A percentile compares a stretch with the other conserved stretches of the same genome.
phyloP scores from a whole-genome alignment of 2,113 vertebrate species.

The Psittacula cyanocephala region DNA sequence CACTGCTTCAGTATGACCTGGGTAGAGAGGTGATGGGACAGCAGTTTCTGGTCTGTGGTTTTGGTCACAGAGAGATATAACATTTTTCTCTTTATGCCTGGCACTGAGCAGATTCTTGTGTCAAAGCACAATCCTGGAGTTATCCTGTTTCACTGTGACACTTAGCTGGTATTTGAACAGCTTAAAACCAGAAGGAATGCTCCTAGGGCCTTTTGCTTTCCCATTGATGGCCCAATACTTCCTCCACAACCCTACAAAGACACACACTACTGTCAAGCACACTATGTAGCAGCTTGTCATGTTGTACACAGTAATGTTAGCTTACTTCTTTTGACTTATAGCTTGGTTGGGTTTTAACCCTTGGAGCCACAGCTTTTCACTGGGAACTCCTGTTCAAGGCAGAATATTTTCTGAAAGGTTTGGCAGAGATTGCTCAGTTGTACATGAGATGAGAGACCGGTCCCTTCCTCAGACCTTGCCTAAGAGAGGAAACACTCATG shows the following conservation, averaged over 20 bases:
- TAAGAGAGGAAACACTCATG: not conserved
- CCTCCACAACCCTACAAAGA: not conserved
- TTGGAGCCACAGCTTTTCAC: not conserved
- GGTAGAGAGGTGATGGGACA: not conserved
- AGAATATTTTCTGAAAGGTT: not conserved
- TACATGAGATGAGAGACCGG: accelerated
- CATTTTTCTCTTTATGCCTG: not conserved
- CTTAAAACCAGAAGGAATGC: not conserved
- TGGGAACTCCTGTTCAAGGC: not conserved
- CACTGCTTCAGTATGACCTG: not conserved
- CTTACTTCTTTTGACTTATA: not conserved
- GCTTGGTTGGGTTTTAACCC: not conserved
- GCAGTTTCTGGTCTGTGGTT: not conserved
- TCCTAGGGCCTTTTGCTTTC: not conserved
- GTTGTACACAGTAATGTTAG: not conserved
- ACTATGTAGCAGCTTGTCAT: not conserved
- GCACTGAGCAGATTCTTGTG: not conserved
- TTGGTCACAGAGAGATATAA: not conserved
- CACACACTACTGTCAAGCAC: not conserved
- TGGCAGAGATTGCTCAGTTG: not conserved
- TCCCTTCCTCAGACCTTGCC: not conserved
- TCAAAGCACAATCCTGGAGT: not conserved
- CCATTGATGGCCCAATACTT: not conserved
- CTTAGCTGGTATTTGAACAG: not conserved
- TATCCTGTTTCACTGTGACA: not conserved